A percentile compares a stretch with the other conserved stretches of the same genome.
Conservation (phyloP, 2,113 vertebrate species). For the Sceloporus undulatus region DNA sequence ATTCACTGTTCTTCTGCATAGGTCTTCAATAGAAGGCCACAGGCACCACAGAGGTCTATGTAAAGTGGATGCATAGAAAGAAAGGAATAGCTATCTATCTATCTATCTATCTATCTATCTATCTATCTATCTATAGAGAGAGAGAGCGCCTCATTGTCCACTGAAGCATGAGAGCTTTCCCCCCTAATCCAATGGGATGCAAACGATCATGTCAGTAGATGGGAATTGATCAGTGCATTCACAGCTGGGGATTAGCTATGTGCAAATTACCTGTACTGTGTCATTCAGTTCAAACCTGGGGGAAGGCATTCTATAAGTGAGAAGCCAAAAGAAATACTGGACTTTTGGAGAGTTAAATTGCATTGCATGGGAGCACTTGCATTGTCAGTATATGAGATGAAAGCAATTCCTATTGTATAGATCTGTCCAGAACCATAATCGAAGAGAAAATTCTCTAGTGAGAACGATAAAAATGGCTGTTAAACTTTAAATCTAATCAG, state of each 20-base stretch:
- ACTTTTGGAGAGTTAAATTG: constrained; percentile 64
- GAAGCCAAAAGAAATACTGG: constrained; percentile 45
- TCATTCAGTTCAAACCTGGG: constrained; percentile 53
- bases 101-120: no score
- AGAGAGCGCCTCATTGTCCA: constrained; percentile 7
- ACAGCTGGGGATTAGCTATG: constrained; percentile 28
- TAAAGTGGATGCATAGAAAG: background rate
- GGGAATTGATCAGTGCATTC: constrained; percentile 58
- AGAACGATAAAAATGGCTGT: constrained; percentile 76
- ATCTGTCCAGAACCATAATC: constrained; percentile 73
- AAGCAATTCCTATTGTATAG: constrained; percentile 76
- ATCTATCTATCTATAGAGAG: no score
- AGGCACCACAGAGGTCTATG: background rate
- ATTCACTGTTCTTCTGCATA: background rate
- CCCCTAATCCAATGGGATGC: constrained; percentile 35
- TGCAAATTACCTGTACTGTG: constrained; percentile 41
- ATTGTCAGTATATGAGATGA: constrained; percentile 74
- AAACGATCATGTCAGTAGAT: constrained; percentile 48
- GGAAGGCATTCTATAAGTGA: constrained; percentile 58
- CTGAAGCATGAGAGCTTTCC: constrained; percentile 28
- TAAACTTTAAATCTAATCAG: constrained; percentile 76
- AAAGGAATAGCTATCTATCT: background rate
- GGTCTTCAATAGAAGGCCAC: constrained; percentile 11
- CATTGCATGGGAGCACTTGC: constrained; percentile 60
- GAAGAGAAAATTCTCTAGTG: constrained; percentile 71